phyloP scores from a whole-genome alignment of 1,140 invertebrate genomes.

The Nephila pilipes region DNA sequence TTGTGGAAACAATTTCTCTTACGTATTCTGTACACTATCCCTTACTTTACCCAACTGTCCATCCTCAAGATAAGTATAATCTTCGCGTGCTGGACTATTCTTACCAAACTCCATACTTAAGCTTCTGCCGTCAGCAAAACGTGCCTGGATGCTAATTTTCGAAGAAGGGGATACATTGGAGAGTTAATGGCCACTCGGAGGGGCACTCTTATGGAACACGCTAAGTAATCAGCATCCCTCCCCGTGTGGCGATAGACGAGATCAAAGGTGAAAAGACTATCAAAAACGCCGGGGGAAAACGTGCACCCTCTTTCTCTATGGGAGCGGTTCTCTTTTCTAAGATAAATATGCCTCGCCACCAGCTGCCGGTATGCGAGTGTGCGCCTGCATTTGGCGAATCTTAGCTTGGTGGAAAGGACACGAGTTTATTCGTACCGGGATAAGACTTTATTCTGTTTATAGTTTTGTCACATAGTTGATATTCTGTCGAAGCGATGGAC shows the following conservation, averaged over 20 bases:
- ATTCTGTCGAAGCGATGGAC: too few species aligned
- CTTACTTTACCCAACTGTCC: too few species aligned
- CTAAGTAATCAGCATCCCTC: neutral
- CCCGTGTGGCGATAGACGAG: neutral
- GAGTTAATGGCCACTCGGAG: neutral
- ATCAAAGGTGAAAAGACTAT: conserved; percentile 48
- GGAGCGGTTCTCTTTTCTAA: conserved; percentile 31
- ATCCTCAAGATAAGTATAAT: neutral
- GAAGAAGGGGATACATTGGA: neutral
- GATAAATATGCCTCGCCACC: neutral
- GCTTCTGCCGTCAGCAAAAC: conserved; percentile 40
- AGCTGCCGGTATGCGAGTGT: neutral
- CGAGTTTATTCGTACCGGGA: too few species aligned
- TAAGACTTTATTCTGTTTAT: too few species aligned
- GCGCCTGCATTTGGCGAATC: neutral
- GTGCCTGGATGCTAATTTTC: conserved; percentile 20
- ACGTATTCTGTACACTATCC: too few species aligned
- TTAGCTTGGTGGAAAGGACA: too few species aligned
- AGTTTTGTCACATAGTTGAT: too few species aligned
- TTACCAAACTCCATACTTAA: neutral
- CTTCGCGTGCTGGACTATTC: neutral
- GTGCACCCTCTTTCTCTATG: conserved; percentile 12
- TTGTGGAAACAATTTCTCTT: too few species aligned
- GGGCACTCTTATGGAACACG: neutral
- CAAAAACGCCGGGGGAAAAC: conserved; percentile 36